phyloP scores from a whole-genome alignment of 2,888 invertebrate genomes.

The Rhaphigaster nebulosa region DNA sequence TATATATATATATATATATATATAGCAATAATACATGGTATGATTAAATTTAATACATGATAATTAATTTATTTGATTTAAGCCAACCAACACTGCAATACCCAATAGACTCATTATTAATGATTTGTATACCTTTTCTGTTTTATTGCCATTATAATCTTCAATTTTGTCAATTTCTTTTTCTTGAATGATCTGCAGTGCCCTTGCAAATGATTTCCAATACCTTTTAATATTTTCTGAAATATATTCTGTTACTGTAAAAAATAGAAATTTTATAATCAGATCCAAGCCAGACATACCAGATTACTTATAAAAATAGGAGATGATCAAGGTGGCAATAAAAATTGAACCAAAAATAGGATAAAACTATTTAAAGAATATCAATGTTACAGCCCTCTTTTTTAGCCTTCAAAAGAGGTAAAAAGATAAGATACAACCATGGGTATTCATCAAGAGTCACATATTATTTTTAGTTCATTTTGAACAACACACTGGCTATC shows the following conservation, averaged over 20 bases:
- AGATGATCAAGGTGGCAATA: background rate
- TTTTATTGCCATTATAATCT: background rate
- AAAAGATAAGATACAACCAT: background rate
- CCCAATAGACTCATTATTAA: background rate
- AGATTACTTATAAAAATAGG: background rate
- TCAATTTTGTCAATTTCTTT: slow-evolving; percentile 33
- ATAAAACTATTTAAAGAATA: background rate
- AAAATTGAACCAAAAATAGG: background rate
- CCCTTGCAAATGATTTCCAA: slow-evolving; percentile 17
- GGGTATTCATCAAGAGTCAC: background rate
- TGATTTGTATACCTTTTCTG: background rate
- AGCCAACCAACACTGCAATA: no score
- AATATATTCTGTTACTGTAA: slow-evolving; percentile 24
- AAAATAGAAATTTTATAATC: background rate
- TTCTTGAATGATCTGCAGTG: slow-evolving; percentile 44
- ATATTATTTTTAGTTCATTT: background rate
- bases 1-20: no score
- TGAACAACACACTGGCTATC: background rate
- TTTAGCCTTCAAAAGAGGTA: background rate
- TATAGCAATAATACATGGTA: no score
- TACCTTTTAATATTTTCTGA: background rate
- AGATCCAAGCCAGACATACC: background rate
- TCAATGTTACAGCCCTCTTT: background rate
- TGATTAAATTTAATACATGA: no score
- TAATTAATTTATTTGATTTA: no score